phyloP scores from a whole-genome alignment of 2,888 invertebrate genomes.

The Monoplex corrugatus region DNA sequence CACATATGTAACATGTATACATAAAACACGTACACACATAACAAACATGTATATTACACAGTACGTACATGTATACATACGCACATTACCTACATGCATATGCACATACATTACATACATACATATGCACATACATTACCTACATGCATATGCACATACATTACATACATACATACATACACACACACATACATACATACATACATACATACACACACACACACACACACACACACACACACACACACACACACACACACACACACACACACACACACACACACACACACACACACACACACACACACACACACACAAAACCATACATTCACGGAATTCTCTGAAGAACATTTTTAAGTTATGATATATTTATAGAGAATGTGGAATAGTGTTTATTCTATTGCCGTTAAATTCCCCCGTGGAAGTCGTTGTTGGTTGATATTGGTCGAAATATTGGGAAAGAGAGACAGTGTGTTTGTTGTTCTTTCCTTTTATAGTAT shows the following conservation, averaged over 20 bases:
- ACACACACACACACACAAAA: conserved; percentile 9
- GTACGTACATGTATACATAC: not conserved
- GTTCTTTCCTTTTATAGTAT: too few relatives aligned
- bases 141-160: not conserved
- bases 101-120: conserved; percentile 29
- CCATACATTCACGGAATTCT: too few relatives aligned
- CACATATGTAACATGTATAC: not conserved
- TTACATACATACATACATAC: not conserved
- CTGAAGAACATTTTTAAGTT: too few relatives aligned
- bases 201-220: not conserved
- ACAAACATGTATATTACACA: not conserved
- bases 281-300: conserved; percentile 14
- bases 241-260: not conserved
- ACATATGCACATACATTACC: not conserved
- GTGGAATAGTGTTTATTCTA: too few relatives aligned
- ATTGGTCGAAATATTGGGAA: too few relatives aligned
- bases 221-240: conserved; percentile 12
- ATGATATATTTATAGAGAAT: too few relatives aligned
- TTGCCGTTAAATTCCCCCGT: too few relatives aligned
- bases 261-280: not conserved
- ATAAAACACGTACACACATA: too few relatives aligned
- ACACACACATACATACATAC: not conserved
- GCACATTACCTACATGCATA: not conserved
- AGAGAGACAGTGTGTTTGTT: too few relatives aligned
- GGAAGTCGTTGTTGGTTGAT: too few relatives aligned